Conservation (phyloP, 2,113 vertebrate genomes). For the Capricornis sumatraensis region DNA sequence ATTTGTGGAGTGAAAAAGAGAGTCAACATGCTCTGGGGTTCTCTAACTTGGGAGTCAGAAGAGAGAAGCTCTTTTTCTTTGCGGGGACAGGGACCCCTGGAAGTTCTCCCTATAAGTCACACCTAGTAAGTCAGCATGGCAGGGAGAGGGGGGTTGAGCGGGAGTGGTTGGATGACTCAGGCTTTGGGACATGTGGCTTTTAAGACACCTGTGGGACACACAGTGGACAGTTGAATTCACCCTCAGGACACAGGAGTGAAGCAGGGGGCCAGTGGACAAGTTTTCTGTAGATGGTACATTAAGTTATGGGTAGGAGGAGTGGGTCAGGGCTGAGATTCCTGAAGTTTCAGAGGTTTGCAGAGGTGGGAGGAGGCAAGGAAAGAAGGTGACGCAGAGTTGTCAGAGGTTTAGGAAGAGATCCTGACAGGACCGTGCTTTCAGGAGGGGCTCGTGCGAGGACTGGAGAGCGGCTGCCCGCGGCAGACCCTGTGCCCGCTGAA, state of each 20-base stretch:
- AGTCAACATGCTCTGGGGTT: neutral
- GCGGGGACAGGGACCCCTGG: neutral
- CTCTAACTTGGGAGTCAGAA: neutral
- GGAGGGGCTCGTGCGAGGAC: neutral
- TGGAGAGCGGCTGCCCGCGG: neutral
- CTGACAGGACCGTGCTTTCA: neutral
- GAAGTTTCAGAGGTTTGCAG: neutral
- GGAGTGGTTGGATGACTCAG: neutral
- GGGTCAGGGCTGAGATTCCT: neutral
- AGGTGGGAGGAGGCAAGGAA: no score
- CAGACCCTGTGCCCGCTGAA: neutral
- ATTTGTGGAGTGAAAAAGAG: neutral
- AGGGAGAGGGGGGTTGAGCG: neutral
- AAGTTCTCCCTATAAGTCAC: neutral
- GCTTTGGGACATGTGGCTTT: neutral
- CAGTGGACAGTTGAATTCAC: no score
- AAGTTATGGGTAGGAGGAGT: neutral
- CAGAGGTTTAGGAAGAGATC: neutral
- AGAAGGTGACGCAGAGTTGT: neutral
- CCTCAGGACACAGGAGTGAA: neutral
- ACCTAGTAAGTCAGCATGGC: neutral
- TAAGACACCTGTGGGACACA: neutral
- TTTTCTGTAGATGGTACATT: no score
- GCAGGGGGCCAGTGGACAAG: accelerated
- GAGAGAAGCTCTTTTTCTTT: neutral